Evolutionary conservation across 2,113 vertebrate species (phyloP).

Genomic region (Aix galericulata): DNA sequence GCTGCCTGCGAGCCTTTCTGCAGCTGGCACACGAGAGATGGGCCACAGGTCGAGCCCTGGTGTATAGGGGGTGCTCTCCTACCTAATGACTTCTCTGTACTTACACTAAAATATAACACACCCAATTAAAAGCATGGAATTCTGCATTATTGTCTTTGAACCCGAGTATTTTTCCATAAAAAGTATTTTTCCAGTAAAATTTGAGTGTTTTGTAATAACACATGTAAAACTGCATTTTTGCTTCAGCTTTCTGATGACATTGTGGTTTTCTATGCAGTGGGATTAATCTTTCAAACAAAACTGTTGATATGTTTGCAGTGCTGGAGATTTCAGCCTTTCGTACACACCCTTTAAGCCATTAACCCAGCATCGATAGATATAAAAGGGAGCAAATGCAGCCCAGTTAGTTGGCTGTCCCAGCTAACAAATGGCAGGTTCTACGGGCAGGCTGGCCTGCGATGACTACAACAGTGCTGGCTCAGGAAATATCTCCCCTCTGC

Average conservation of each 20-base stretch:
- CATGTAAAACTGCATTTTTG: not conserved
- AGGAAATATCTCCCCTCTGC: not conserved
- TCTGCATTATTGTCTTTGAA: not conserved
- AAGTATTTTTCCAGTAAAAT: not conserved
- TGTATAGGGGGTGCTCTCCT: not conserved
- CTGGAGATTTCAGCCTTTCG: not conserved
- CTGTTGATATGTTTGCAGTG: not conserved
- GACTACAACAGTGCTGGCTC: not conserved
- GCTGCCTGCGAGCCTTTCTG: not conserved
- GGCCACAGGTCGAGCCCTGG: not conserved
- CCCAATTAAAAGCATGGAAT: not conserved
- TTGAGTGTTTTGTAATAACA: not conserved
- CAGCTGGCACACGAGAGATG: not conserved
- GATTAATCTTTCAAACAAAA: not conserved
- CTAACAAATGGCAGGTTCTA: not conserved
- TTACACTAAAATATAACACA: not conserved
- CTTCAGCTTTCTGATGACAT: not conserved
- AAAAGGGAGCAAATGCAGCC: slow-evolving; percentile 1
- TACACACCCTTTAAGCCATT: not conserved
- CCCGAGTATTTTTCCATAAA: not conserved
- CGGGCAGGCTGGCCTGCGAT: not conserved
- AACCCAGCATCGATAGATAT: not conserved
- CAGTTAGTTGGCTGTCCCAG: not conserved
- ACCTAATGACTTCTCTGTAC: not conserved
- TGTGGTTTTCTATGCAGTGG: not conserved